Evolutionary conservation across 2,888 invertebrate species (phyloP), one percentile per base, ranked within the genome.

Genomic region (Pollenia angustigena): DNA sequence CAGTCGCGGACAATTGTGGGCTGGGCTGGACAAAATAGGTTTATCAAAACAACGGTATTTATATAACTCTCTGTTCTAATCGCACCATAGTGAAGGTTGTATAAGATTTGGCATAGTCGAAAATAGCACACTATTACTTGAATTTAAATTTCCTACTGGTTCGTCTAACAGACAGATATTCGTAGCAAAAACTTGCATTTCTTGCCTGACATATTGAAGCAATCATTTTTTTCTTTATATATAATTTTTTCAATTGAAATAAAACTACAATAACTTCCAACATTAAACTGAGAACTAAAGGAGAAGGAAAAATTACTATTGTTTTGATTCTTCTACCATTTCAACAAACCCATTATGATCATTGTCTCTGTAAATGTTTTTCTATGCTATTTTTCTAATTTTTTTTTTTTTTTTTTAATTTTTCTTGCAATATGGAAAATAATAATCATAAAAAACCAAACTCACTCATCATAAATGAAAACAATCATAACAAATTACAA

Each of bases 301-400:
- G 62, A 11, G 64, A 66, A 46, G 58, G 23, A 74, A 76, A 83
- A 83, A 64, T 56, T 76, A 71, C 46, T 81, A 64, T 78, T 85
- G 78, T 81, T 85, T 76, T 81, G 64, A 81, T 75, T 85, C 75
- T 66, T 79, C 62, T 74, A 40, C 58, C 48, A 54, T 60, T 79
- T 60, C 69, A 79, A 50, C 79, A 85, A 82, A 68, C 74, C 85
- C 85, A 82, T 82, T 85, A 75, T 75, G 82, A 85, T 79, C 82
- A 79, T 85, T 82, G 82, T 85, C 82, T 71, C 46, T 56, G 50
- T 75, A 52, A 4, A 42, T 18, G 44, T 42, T 62, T 46, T 54
- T 52, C 32, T 44, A 68, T 64, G 9, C 42, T 8, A 50, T 56
- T 48, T 56, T 54, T 23, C 42, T 42, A 44, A 11, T 64, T n/a